A percentile compares a stretch with the other conserved stretches of the same genome.
Conservation (phyloP, 2,113 vertebrate genomes). For the Edolisoma coerulescens region DNA sequence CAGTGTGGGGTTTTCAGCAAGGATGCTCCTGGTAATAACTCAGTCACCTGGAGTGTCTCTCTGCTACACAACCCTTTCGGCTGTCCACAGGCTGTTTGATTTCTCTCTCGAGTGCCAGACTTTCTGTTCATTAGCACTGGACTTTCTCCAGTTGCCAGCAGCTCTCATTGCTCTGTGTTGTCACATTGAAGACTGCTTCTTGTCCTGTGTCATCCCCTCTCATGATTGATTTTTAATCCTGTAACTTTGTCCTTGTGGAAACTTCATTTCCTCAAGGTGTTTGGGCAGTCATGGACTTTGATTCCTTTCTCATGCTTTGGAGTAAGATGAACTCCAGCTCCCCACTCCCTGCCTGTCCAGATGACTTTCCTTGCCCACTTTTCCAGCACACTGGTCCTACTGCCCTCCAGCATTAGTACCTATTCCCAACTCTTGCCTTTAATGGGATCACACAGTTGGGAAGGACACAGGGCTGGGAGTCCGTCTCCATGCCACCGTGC, state of each 20-base stretch:
- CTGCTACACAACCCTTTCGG: not conserved
- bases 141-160: not conserved
- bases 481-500: not conserved
- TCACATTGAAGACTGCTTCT: not conserved
- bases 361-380: not conserved
- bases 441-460: not conserved
- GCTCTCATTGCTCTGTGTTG: not conserved
- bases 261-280: not conserved
- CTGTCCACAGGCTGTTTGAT: not conserved
- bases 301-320: not conserved
- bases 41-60: not conserved
- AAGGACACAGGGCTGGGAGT: not conserved
- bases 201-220: not conserved
- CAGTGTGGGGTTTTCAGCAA: rapidly evolving
- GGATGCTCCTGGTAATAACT: not conserved
- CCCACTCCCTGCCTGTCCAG: not conserved
- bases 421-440: not conserved
- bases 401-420: not conserved
- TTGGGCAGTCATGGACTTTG: not conserved
- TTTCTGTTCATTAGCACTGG: not conserved
- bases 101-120: not conserved
- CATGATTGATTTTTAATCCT: not conserved
- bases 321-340: not conserved
- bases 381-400: not conserved
- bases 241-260: not conserved